Conservation (phyloP, 2,797 vertebrate genomes). For the Mus spretus region DNA sequence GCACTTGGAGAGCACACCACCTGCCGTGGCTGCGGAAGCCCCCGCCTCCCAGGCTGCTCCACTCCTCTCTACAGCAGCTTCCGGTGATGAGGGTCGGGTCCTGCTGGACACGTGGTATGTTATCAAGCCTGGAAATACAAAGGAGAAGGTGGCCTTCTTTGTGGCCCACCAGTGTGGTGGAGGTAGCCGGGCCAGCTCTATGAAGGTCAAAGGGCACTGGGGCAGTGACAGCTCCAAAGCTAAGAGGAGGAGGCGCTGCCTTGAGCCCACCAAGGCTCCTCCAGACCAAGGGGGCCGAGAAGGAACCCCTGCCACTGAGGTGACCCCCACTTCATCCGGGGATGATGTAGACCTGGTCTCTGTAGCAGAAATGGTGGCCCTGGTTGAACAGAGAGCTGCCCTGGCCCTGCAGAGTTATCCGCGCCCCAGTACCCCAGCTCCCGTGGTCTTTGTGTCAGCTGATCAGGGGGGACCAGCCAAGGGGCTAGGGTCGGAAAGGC, state of each 20-base stretch:
- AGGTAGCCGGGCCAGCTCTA: conserved; percentile 92
- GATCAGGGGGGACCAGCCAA: conserved; percentile 79
- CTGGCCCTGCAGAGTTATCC: conserved; percentile 92
- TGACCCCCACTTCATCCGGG: not conserved
- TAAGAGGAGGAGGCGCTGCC: conserved; percentile 94
- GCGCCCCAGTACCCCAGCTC: conserved; percentile 68
- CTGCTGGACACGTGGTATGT: conserved; percentile 98
- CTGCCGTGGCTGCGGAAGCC: conserved; percentile 86
- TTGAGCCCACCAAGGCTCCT: conserved; percentile 89
- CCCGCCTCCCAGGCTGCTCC: conserved; percentile 78
- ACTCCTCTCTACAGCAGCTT: conserved; percentile 83
- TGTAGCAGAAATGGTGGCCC: conserved; percentile 97
- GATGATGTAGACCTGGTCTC: conserved; percentile 93
- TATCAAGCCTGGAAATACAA: conserved; percentile 98
- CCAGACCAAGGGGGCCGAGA: conserved; percentile 74
- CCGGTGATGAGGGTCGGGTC: conserved; percentile 93
- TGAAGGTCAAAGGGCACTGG: conserved; percentile 98
- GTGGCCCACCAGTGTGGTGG: conserved; percentile 97
- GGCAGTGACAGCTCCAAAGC: conserved; percentile 96
- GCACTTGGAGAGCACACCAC: conserved; percentile 92
- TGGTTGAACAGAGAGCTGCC: conserved; percentile 95
- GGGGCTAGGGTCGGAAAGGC: conserved; percentile 65
- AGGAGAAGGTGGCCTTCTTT: conserved; percentile 99
- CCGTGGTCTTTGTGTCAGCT: conserved; percentile 91
- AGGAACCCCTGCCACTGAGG: conserved; percentile 46